These are phyloP conservation scores for Drosophila mercatorum DNA, from an alignment of 2,888 invertebrate genomes.

Conservation along the genomic window DNA sequence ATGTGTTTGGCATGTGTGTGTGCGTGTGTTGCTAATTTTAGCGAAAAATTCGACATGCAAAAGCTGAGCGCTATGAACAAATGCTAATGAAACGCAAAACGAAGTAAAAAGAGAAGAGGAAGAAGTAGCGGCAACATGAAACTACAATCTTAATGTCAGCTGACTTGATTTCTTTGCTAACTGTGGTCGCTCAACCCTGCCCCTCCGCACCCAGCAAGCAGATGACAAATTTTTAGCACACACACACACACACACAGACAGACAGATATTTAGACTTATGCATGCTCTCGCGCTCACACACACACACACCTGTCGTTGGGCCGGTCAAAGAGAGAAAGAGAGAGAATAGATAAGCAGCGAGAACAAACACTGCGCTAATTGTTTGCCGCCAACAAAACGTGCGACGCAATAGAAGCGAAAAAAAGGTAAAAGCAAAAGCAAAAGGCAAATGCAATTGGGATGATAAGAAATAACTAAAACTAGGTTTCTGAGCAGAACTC, in stretches of 20 bases:
- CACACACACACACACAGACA: background rate
- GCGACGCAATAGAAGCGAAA: slow-evolving; percentile 62
- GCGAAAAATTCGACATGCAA: slow-evolving; percentile 47
- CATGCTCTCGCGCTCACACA: slow-evolving; percentile 22
- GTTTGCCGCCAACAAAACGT: slow-evolving; percentile 62
- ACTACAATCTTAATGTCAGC: slow-evolving; percentile 65
- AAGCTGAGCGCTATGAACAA: slow-evolving; percentile 42
- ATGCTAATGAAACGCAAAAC: slow-evolving; percentile 46
- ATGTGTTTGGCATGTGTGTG: no score
- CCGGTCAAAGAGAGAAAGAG: slow-evolving; percentile 10
- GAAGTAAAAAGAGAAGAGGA: slow-evolving; percentile 10
- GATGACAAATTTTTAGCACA: slow-evolving; percentile 13
- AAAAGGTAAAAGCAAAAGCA: slow-evolving; percentile 27
- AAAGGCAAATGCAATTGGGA: slow-evolving; percentile 39
- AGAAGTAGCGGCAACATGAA: slow-evolving; percentile 10
- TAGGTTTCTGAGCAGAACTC: background rate
- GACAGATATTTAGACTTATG: slow-evolving; percentile 10
- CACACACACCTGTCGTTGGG: slow-evolving; percentile 50
- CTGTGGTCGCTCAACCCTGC: background rate
- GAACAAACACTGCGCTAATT: slow-evolving; percentile 53
- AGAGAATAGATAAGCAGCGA: slow-evolving; percentile 46
- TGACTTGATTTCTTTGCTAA: slow-evolving; percentile 61
- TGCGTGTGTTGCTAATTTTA: slow-evolving; percentile 49
- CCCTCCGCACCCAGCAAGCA: background rate
- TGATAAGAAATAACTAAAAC: slow-evolving; percentile 24